A percentile compares a stretch with the other conserved stretches of the same genome.
Evolutionary conservation across 2,797 vertebrate genomes (phyloP).

Genomic region (Podargus strigoides): DNA sequence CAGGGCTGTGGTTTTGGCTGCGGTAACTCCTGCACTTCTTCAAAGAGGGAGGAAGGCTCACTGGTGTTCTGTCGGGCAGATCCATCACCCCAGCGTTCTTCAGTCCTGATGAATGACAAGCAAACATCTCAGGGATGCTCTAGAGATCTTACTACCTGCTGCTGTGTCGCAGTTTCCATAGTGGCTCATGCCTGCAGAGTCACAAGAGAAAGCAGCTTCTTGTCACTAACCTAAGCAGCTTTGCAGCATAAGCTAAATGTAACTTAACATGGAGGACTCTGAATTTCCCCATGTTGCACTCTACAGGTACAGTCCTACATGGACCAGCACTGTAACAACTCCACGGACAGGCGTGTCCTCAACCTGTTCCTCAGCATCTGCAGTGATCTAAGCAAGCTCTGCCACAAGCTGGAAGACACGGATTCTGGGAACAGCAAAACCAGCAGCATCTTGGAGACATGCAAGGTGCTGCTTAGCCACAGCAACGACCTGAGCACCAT

Average conservation of each 20-base stretch:
- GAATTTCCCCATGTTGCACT: neutral
- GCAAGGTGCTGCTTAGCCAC: constrained; percentile 73
- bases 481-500: constrained; percentile 74
- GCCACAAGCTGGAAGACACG: constrained; percentile 58
- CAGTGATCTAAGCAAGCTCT: constrained; percentile 62
- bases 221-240: neutral
- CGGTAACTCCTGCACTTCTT: neutral
- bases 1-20: neutral
- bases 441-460: constrained; percentile 63
- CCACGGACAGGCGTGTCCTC: constrained; percentile 75
- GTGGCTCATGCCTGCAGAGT: neutral
- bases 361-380: constrained; percentile 77
- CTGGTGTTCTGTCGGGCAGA: neutral
- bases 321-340: constrained; percentile 76
- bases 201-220: neutral
- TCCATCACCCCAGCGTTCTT: neutral
- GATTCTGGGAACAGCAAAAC: constrained; percentile 29
- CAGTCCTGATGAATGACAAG: rapidly evolving
- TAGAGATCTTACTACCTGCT: neutral
- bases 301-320: constrained; percentile 78
- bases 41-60: neutral
- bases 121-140: neutral
- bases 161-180: rapidly evolving
- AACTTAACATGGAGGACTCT: neutral
- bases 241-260: neutral